Conservation (phyloP, 2,797 vertebrate species). For the Catostomus latipinnis region DNA sequence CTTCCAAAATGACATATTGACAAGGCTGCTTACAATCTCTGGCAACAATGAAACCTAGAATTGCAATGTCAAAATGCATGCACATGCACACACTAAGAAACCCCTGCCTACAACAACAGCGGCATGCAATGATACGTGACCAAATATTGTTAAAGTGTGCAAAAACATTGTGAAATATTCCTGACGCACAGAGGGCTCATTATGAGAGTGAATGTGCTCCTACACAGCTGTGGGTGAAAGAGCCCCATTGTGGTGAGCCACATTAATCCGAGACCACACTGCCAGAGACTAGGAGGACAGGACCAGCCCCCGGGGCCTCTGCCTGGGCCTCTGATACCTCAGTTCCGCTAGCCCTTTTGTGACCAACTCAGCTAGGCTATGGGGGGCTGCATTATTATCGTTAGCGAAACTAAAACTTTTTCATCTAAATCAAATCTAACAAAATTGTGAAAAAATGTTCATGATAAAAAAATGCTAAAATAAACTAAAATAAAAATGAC, state of each 20-base stretch:
- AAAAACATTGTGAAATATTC: constrained; percentile 54
- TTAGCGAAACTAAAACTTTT: too few species aligned
- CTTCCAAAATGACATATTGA: constrained; percentile 24
- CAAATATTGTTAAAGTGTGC: constrained; percentile 55
- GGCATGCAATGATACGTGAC: constrained; percentile 24
- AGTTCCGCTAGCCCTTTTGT: constrained; percentile 46
- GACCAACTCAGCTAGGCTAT: constrained; percentile 7
- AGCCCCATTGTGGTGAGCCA: constrained; percentile 49
- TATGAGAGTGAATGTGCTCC: constrained; percentile 53
- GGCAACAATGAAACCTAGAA: constrained; percentile 13
- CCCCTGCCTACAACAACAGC: constrained; percentile 7
- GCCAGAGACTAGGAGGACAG: constrained; percentile 46
- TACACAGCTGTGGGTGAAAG: constrained; percentile 55
- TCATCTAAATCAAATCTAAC: too few species aligned
- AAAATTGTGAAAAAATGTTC: too few species aligned
- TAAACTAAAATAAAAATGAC: neutral
- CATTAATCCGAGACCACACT: constrained; percentile 54
- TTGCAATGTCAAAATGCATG: constrained; percentile 15
- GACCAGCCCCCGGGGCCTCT: constrained; percentile 24
- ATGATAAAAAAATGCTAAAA: too few species aligned
- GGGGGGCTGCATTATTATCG: neutral
- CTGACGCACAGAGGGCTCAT: constrained; percentile 50
- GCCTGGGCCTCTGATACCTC: constrained; percentile 35
- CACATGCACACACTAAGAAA: constrained; percentile 31
- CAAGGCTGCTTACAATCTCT: constrained; percentile 14